Evolutionary conservation across 1,140 invertebrate species (phyloP).

Genomic region (Akabosia matsudoensis): DNA sequence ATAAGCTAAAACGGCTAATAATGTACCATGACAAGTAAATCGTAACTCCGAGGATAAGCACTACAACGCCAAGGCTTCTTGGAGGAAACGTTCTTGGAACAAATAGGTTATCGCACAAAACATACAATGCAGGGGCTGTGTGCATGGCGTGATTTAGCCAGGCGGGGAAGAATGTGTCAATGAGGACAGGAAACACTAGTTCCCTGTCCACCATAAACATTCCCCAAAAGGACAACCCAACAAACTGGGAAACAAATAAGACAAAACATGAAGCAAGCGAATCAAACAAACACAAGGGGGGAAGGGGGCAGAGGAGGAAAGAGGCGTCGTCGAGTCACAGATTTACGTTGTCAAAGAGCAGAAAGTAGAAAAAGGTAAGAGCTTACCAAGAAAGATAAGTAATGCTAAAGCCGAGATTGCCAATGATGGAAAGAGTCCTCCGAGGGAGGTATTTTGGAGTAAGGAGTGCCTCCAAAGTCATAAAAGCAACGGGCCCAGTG

Average conservation of each 20-base stretch:
- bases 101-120: conserved; percentile 21
- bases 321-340: no score
- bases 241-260: conserved; percentile 59
- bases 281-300: no score
- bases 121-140: conserved; percentile 52
- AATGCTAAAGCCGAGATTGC: conserved; percentile 62
- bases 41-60: conserved; percentile 22
- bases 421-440: conserved; percentile 59
- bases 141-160: conserved; percentile 90
- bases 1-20: neutral
- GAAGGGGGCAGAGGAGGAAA: no score
- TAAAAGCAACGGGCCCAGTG: conserved; percentile 68
- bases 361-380: no score
- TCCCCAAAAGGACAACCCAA: conserved; percentile 80
- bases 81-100: conserved; percentile 20
- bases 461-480: conserved; percentile 67
- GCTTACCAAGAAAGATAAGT: conserved; percentile 68
- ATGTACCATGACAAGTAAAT: conserved; percentile 38
- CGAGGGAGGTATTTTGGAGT: conserved; percentile 66
- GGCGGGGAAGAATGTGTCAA: conserved; percentile 72
- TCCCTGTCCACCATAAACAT: conserved; percentile 79
- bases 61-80: conserved; percentile 5
- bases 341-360: no score
- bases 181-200: conserved; percentile 70
- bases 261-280: neutral